Evolutionary conservation across 2,888 invertebrate species (phyloP).

Genomic region (Rhopalosiphum nymphaeae): DNA sequence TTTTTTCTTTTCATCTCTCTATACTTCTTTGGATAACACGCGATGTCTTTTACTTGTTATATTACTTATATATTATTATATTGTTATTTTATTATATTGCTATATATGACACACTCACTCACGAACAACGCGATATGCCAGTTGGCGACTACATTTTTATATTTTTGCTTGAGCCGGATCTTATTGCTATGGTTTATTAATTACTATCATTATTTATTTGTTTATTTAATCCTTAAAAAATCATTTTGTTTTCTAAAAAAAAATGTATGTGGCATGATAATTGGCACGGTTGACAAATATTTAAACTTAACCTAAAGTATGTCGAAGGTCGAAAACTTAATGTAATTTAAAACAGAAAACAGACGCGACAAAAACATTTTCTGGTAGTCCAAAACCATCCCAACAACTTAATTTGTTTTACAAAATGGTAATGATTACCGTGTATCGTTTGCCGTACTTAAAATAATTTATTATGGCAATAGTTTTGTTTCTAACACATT

Average conservation of each 20-base stretch:
- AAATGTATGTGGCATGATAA: constrained; percentile 28
- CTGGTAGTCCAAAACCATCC: not conserved
- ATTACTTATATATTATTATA: constrained; percentile 28
- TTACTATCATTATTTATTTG: constrained; percentile 1
- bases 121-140: constrained; percentile 12
- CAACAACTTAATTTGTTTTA: not conserved
- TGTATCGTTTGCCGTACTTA: not conserved
- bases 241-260: not conserved
- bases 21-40: constrained; percentile 50
- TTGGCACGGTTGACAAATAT: constrained; percentile 39
- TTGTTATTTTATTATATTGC: constrained; percentile 36
- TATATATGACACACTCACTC: not conserved
- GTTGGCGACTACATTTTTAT: constrained; percentile 17
- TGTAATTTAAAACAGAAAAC: not conserved
- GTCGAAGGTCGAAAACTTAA: not conserved
- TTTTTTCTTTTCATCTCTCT: constrained; percentile 59
- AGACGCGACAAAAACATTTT: not conserved
- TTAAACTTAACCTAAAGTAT: not conserved
- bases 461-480: not conserved
- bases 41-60: constrained; percentile 49
- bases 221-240: not conserved
- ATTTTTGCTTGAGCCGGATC: constrained; percentile 37
- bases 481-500: constrained; percentile 11
- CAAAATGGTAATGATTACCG: not conserved
- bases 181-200: not conserved